These are phyloP conservation scores for Lydus trimaculatus DNA, from an alignment of 2,888 invertebrate genomes.

Conservation along the genomic window DNA sequence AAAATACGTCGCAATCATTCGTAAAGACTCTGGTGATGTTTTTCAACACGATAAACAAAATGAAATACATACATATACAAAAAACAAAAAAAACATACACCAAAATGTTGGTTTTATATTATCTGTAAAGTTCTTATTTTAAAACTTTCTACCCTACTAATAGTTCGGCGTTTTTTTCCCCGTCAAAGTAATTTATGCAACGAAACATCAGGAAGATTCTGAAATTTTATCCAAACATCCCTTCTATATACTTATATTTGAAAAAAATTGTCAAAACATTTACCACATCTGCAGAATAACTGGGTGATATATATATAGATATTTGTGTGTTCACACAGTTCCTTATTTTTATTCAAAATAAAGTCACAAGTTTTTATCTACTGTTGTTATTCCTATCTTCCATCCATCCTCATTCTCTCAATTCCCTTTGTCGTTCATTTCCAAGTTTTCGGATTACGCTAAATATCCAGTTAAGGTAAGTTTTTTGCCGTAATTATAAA, in stretches of 20 bases:
- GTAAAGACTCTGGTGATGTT: constrained; percentile 4
- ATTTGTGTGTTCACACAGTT: constrained; percentile 26
- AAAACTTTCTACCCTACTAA: not conserved
- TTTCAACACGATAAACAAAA: constrained; percentile 7
- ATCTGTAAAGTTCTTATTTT: constrained; percentile 23
- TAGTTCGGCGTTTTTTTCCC: constrained; percentile 13
- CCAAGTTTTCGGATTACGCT: not conserved
- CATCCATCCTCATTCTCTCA: constrained; percentile 1
- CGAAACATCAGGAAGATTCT: constrained; percentile 27
- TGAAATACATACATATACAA: constrained; percentile 7
- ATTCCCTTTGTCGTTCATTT: constrained; percentile 1
- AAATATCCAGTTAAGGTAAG: not conserved
- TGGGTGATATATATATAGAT: constrained; percentile 30
- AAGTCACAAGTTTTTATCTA: constrained; percentile 12
- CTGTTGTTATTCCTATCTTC: not conserved
- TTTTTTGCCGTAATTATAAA: constrained; percentile 23
- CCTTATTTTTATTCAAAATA: constrained; percentile 22
- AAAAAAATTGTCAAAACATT: constrained; percentile 34
- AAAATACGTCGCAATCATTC: constrained; percentile 11
- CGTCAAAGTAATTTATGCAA: constrained; percentile 22
- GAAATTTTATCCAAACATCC: constrained; percentile 29
- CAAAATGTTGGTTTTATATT: constrained; percentile 23
- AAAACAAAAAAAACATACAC: not conserved
- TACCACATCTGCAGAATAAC: constrained; percentile 31
- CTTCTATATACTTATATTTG: constrained; percentile 1